A percentile compares a stretch with the other conserved stretches of the same genome.
Evolutionary conservation across 2,113 vertebrate species (phyloP).

Genomic region (Microtus pennsylvanicus): DNA sequence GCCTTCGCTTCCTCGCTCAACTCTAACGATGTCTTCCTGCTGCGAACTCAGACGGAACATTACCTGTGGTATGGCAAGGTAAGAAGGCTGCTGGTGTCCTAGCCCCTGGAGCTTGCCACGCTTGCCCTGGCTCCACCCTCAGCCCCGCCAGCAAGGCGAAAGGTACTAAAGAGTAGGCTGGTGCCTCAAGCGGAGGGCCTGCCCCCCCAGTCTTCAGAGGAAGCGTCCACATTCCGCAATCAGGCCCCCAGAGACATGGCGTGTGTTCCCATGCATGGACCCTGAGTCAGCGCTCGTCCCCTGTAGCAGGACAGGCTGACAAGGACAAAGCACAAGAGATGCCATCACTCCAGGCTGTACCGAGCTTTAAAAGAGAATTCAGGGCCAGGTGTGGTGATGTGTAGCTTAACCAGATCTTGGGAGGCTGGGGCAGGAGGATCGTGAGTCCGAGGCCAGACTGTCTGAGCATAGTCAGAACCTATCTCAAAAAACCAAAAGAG

Average conservation of each 20-base stretch:
- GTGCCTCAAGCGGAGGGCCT: not conserved
- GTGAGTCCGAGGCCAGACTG: not conserved
- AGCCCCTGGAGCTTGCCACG: too few relatives aligned
- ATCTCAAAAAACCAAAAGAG: not conserved
- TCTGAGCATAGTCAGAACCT: not conserved
- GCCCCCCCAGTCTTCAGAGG: not conserved
- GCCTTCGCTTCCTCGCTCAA: slow-evolving; percentile 89
- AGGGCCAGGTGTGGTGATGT: not conserved
- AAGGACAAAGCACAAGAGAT: not conserved
- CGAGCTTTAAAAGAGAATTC: slow-evolving; percentile 16
- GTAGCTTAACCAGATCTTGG: not conserved
- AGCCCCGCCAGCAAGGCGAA: not conserved
- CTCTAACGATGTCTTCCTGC: slow-evolving; percentile 93
- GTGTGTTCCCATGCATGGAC: not conserved
- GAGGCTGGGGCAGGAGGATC: not conserved
- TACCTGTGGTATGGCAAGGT: slow-evolving; percentile 96
- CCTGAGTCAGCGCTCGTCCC: not conserved
- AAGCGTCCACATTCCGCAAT: not conserved
- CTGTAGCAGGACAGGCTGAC: not conserved
- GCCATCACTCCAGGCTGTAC: not conserved
- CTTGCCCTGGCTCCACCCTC: not conserved
- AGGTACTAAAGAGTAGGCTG: not conserved
- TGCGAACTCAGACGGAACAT: slow-evolving; percentile 86
- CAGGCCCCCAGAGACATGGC: not conserved
- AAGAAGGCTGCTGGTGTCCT: not conserved